Evolutionary conservation across 2,888 invertebrate genomes (phyloP).

Genomic region (Zele albiditarsus): DNA sequence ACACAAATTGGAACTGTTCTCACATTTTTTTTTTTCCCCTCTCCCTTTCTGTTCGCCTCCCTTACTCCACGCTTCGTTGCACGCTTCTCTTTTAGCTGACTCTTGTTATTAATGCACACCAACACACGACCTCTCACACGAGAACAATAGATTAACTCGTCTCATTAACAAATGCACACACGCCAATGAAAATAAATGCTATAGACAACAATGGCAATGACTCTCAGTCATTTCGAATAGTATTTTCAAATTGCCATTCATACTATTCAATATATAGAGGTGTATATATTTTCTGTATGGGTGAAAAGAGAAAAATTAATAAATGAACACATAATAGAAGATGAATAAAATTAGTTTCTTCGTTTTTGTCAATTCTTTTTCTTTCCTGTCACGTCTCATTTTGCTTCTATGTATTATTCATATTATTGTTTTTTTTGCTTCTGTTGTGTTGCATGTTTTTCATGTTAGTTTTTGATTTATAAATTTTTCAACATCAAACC

Average conservation of each 20-base stretch:
- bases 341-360: background rate
- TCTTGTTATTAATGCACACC: slow-evolving; percentile 5
- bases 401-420: background rate
- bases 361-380: background rate
- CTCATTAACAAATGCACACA: slow-evolving; percentile 60
- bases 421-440: background rate
- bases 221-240: background rate
- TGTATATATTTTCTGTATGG: background rate
- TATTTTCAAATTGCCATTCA: background rate
- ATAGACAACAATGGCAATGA: slow-evolving; percentile 3
- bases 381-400: background rate
- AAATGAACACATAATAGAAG: background rate
- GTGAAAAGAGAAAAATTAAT: background rate
- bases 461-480: slow-evolving; percentile 2
- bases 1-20: slow-evolving; percentile 18
- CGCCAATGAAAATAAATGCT: slow-evolving; percentile 56
- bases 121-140: slow-evolving; percentile 14
- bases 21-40: background rate
- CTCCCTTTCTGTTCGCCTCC: background rate
- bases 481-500: background rate
- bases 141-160: slow-evolving; percentile 57
- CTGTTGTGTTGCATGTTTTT: background rate
- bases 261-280: background rate
- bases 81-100: background rate
- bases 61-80: background rate